phyloP scores from a whole-genome alignment of 2,888 invertebrate genomes.

The Drosophila tanythrix region DNA sequence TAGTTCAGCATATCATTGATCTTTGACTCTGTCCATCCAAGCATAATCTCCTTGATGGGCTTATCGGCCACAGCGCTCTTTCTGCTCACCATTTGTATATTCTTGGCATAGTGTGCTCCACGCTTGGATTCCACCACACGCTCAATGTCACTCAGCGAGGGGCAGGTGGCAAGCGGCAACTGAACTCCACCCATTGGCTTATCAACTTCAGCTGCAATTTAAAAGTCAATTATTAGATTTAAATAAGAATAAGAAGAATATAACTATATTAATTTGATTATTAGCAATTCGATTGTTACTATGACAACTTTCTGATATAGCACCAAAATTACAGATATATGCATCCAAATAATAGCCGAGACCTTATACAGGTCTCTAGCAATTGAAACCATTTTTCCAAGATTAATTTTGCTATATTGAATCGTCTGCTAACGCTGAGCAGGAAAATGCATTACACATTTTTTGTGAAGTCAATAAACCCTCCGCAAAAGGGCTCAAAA shows the following conservation, averaged over 20 bases:
- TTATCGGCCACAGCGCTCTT: constrained; percentile 47
- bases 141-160: constrained; percentile 80
- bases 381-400: background rate
- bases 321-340: background rate
- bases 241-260: background rate
- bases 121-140: constrained; percentile 68
- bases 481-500: background rate
- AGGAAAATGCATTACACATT: background rate
- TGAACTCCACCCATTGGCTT: constrained; percentile 35
- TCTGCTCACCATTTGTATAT: constrained; percentile 49
- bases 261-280: background rate
- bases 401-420: background rate
- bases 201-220: constrained; percentile 57
- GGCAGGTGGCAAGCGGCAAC: constrained; percentile 63
- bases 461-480: background rate
- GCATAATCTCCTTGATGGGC: constrained; percentile 60
- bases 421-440: background rate
- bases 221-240: background rate
- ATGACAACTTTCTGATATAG: background rate
- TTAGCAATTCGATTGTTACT: background rate
- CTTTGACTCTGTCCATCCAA: constrained; percentile 77
- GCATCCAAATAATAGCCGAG: background rate
- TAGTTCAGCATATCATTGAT: constrained; percentile 82
- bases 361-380: background rate
- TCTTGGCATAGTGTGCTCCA: constrained; percentile 62